Evolutionary conservation across 2,888 invertebrate genomes (phyloP).

Genomic region (Silvanus unidentatus): DNA sequence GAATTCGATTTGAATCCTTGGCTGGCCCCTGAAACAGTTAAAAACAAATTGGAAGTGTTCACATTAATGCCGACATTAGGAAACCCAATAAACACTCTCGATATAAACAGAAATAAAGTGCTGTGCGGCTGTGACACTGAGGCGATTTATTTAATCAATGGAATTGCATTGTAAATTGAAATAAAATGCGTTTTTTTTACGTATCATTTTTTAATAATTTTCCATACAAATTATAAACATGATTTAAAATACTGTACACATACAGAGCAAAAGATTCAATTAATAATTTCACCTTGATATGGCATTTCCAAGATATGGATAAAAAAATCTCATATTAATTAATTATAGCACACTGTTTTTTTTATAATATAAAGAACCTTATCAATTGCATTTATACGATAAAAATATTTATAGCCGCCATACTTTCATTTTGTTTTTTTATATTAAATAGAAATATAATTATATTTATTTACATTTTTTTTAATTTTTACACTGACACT

Average conservation of each 20-base stretch:
- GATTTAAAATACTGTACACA: conserved; percentile 75
- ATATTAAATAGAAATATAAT: conserved; percentile 32
- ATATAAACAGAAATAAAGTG: conserved; percentile 67
- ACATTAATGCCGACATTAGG: conserved; percentile 69
- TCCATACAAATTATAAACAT: conserved; percentile 81
- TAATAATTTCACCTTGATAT: conserved; percentile 42
- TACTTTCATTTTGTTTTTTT: conserved; percentile 32
- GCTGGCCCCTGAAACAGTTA: conserved; percentile 64
- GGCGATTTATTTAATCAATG: conserved; percentile 74
- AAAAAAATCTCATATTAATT: conserved; percentile 34
- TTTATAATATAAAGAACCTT: conserved; percentile 31
- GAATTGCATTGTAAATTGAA: conserved; percentile 42
- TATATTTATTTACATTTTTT: conserved; percentile 33
- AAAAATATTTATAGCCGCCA: conserved; percentile 44
- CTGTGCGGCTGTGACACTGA: conserved; percentile 85
- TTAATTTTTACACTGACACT: conserved; percentile 36
- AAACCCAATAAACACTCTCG: conserved; percentile 75
- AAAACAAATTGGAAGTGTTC: conserved; percentile 63
- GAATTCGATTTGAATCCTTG: conserved; percentile 51
- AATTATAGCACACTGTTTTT: conserved; percentile 40
- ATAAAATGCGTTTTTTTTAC: too few relatives aligned
- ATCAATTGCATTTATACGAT: conserved; percentile 33
- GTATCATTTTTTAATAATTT: conserved; percentile 53
- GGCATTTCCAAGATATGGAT: conserved; percentile 48
- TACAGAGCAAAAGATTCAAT: conserved; percentile 45